Base-by-base conservation (phyloP, 2,797 vertebrate genomes). In the Bufotes viridis region DNA sequence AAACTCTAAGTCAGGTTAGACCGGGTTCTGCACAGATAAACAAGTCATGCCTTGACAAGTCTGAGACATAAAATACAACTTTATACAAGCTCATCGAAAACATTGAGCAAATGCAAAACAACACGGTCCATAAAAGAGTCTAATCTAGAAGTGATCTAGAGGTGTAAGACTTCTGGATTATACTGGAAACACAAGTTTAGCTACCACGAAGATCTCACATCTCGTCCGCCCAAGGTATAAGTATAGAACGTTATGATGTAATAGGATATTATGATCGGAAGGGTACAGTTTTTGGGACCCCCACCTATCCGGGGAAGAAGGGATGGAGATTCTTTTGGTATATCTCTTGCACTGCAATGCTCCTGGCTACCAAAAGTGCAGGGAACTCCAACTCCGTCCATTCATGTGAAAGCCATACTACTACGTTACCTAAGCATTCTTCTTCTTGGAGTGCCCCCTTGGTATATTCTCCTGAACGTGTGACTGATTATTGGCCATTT, bases 1-100 rank as follows among this genome's bases (percentile, higher is more conserved):
- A 76, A 76, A 76, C 74, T 76, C 49, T n/a, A 76, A 74, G 51
- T 53, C 75, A 78, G 49, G 75, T 78, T 78, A 78, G 75, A 78
- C 75, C 49, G 51, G 75, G 49, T 55, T 53, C 51, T 55, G 2
- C 49, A 3, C 12, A 15, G 75, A 55, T 78, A 78, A 78, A 78
- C 75, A 78, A 78, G 75, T 55, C 51, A 55, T 12, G 75, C 53
- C 75, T 55, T 24, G 75, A 78, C 51, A 55, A 15, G 75, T 10
- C 29, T 8, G 12, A 2, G 17, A 55, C 22, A 15, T 15, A 24
- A 55, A 22, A 78, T 22, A 55, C 29, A 78, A 70, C 72, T 55
- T 24, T 55, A 24, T 78, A 42, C 42, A 42, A 78, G 51, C 49
- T 7, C 75, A 14, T 24, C 4, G 1, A 55, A 14, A 24, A 17